These are phyloP conservation scores for Deilephila porcellus DNA, from an alignment of 2,888 invertebrate species.

Conservation along the genomic window DNA sequence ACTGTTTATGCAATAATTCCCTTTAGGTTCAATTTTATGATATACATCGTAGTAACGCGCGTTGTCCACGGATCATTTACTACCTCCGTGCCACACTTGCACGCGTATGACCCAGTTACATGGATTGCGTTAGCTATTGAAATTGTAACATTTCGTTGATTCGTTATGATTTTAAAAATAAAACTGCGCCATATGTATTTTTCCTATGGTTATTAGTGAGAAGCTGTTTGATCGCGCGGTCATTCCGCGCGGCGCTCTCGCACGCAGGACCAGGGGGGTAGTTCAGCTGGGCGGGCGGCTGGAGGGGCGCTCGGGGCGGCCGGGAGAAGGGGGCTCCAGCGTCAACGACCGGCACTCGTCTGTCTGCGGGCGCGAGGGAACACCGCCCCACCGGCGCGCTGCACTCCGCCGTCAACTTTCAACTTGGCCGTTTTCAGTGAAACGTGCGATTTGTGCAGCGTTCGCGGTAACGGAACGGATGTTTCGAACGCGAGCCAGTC, in stretches of 20 bases:
- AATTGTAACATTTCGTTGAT: conserved; percentile 44
- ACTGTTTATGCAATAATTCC: conserved; percentile 46
- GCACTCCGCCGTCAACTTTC: conserved; percentile 59
- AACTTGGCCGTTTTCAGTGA: conserved; percentile 31
- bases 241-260: conserved; percentile 53
- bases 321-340: conserved; percentile 68
- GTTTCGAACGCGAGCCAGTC: conserved; percentile 15
- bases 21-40: conserved; percentile 36
- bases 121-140: conserved; percentile 54
- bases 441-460: conserved; percentile 28
- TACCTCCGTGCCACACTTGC: conserved; percentile 43
- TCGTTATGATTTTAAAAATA: conserved; percentile 44
- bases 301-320: conserved; percentile 69
- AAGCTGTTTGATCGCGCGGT: conserved; percentile 45
- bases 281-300: conserved; percentile 75
- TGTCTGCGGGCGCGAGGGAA: conserved; percentile 73
- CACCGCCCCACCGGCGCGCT: conserved; percentile 58
- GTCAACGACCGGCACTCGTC: conserved; percentile 83
- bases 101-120: conserved; percentile 58
- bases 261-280: conserved; percentile 58
- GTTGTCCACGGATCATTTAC: conserved; percentile 42
- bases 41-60: conserved; percentile 35
- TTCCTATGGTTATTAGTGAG: conserved; percentile 44
- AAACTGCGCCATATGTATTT: conserved; percentile 39
- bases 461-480: conserved; percentile 10